A percentile compares a stretch with the other conserved stretches of the same genome.
These are phyloP conservation scores for Passer montanus DNA, from an alignment of 2,113 vertebrate genomes.

Conservation along the genomic window DNA sequence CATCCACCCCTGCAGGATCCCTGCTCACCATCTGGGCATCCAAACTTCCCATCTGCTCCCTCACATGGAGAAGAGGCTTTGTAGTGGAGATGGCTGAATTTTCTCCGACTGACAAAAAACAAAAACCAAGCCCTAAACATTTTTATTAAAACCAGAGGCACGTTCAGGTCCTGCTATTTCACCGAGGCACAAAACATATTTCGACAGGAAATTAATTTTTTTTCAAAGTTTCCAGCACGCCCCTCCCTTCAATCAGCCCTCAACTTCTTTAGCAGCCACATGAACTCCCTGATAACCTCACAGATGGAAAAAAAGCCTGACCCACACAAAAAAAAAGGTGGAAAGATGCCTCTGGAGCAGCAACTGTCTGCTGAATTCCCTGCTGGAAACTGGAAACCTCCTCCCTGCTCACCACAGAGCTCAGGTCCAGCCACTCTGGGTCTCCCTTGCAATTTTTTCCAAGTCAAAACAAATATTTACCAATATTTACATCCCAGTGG, in stretches of 20 bases:
- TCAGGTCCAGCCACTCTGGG: not conserved
- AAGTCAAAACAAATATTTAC: not conserved
- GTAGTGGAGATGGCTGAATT: slow-evolving; percentile 19
- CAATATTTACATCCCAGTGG: not conserved
- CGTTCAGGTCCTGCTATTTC: slow-evolving; percentile 23
- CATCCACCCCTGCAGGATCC: not conserved
- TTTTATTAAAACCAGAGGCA: slow-evolving; percentile 59
- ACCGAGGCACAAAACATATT: slow-evolving; percentile 44
- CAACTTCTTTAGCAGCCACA: slow-evolving; percentile 4
- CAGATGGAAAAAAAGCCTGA: slow-evolving; percentile 20
- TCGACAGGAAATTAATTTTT: slow-evolving; percentile 56
- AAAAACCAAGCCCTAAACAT: slow-evolving; percentile 24
- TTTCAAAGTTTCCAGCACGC: slow-evolving; percentile 22
- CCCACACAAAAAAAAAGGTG: not conserved
- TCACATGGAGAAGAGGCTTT: not conserved
- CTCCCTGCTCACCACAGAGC: not conserved
- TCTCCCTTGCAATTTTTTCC: not conserved
- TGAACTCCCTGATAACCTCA: slow-evolving; percentile 40
- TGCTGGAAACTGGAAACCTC: not conserved
- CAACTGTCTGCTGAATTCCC: not conserved
- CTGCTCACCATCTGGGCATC: slow-evolving; percentile 20
- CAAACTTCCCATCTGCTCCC: not conserved
- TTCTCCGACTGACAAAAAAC: slow-evolving; percentile 24
- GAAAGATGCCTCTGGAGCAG: not conserved
- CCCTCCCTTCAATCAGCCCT: slow-evolving; percentile 18